Percentiles rank a stretch among this genome's conserved stretches.
Evolutionary conservation across 2,113 vertebrate genomes (phyloP).

Genomic region (Oncorhynchus masou): DNA sequence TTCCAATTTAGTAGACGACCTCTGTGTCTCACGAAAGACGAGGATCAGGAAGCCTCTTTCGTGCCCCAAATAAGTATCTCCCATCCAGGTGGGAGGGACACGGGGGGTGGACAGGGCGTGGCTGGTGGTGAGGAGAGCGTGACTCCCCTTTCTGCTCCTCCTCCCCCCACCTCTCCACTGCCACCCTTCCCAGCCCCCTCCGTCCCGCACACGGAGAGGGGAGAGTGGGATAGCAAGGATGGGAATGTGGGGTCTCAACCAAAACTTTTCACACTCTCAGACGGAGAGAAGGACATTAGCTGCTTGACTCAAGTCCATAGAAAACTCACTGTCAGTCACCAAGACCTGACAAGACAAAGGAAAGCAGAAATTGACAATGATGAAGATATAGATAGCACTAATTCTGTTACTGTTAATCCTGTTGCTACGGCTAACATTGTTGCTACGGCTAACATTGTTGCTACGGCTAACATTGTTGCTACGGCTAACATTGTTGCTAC

Average conservation of each 20-base stretch:
- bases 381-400: not conserved
- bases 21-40: conserved; percentile 15
- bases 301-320: not conserved
- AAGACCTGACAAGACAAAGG: conserved; percentile 7
- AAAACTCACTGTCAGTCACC: conserved; percentile 9
- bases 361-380: conserved; percentile 20
- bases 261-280: conserved; percentile 7
- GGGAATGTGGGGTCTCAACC: not conserved
- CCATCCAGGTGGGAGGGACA: conserved; percentile 24
- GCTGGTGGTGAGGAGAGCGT: conserved; percentile 3
- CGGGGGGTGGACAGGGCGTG: conserved; percentile 7
- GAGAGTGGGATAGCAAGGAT: not conserved
- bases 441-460: too few relatives aligned
- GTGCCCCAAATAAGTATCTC: not conserved
- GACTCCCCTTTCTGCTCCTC: conserved; percentile 39
- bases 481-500: too few relatives aligned
- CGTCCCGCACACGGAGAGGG: conserved; percentile 14
- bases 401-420: conserved; percentile 12
- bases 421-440: too few relatives aligned
- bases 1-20: conserved; percentile 19
- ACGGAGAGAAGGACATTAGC: not conserved
- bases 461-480: too few relatives aligned
- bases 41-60: conserved; percentile 16
- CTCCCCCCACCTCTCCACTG: conserved; percentile 51
- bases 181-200: conserved; percentile 23